Base-by-base conservation (phyloP, 2,888 invertebrate species). In the Xestia rhomboidea region DNA sequence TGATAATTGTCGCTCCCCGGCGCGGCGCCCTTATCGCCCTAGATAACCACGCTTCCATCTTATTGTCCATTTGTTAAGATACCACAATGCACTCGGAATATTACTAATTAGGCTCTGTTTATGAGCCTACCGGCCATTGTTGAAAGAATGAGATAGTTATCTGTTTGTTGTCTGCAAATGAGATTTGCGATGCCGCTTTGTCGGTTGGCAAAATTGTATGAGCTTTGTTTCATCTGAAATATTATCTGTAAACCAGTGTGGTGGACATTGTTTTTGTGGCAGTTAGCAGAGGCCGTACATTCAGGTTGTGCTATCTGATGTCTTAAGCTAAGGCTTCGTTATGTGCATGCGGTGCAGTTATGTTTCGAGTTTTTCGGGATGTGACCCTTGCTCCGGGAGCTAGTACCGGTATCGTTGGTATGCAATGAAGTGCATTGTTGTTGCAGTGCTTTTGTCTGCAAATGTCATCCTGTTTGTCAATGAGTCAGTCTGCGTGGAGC, bases 101-200 rank as follows among this genome's bases (percentile, higher is more conserved):
- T 96, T 96, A 96, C 96, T 96, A 96, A 96, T 96, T 96, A 96
- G 96, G 95, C 93, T 91, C 95, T 93, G 94, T 95, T 96, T 96
- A 96, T 96, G 96, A 96, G 94, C 92, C 91, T 92, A 92, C 92
- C 93, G 93, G 92, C 95, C 95, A 96, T 96, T 96, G 96, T 96
- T 95, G 96, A 95, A 96, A 96, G 95, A 96, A 95, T 94, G 93
- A 96, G 96, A 96, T 96, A 95, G 95, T 94, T 95, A 96, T 96
- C 96, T 94, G 94, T 92, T 93, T 93, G 93, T 95, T 94, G 95
- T 95, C 95, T 94, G 95, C 95, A 94, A 95, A 94, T 95, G 95
- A 95, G 96, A 96, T 96, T 96, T 95, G 96, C 96, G 96, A 96
- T 94, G 93, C 93, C 89, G 93, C 95, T 95, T 95, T 96, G 96